A percentile compares a stretch with the other conserved stretches of the same genome.
phyloP scores from a whole-genome alignment of 2,797 vertebrate genomes.

The Anas bernieri region DNA sequence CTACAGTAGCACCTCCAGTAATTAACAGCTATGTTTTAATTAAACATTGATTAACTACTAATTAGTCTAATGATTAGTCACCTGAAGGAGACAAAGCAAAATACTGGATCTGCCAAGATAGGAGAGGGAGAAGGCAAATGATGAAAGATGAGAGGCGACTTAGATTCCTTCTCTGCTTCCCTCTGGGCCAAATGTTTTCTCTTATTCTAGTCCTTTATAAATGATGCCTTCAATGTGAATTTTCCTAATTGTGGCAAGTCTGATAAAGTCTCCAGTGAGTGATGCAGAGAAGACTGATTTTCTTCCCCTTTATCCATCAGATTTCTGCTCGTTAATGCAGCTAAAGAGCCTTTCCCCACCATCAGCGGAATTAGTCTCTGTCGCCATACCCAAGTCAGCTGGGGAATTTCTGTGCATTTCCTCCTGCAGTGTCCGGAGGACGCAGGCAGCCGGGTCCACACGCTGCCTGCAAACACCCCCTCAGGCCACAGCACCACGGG shows the following conservation, averaged over 20 bases:
- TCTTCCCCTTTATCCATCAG: constrained; percentile 78
- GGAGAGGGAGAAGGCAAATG: constrained; percentile 51
- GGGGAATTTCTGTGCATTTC: not conserved
- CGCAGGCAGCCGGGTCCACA: not conserved
- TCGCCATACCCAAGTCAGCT: not conserved
- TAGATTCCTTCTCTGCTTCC: constrained; percentile 77
- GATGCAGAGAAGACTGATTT: constrained; percentile 76
- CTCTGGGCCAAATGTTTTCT: constrained; percentile 75
- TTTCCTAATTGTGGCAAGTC: constrained; percentile 82
- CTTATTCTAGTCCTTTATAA: constrained; percentile 81
- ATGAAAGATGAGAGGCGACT: constrained; percentile 80
- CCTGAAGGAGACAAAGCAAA: constrained; percentile 84
- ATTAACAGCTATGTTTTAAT: constrained; percentile 90
- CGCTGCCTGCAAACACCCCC: not conserved
- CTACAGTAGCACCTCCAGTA: constrained; percentile 81
- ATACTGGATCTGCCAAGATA: constrained; percentile 80
- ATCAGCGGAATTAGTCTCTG: constrained; percentile 67
- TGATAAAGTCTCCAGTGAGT: constrained; percentile 80
- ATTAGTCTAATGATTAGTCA: constrained; percentile 89
- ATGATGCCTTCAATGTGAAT: constrained; percentile 80
- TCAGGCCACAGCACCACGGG: not conserved
- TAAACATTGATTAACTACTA: constrained; percentile 92
- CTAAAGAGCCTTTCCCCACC: constrained; percentile 70
- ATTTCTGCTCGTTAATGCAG: constrained; percentile 79
- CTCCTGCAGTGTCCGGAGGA: not conserved